Base-by-base conservation (phyloP, 2,888 invertebrate species). In the Agrotis puta region DNA sequence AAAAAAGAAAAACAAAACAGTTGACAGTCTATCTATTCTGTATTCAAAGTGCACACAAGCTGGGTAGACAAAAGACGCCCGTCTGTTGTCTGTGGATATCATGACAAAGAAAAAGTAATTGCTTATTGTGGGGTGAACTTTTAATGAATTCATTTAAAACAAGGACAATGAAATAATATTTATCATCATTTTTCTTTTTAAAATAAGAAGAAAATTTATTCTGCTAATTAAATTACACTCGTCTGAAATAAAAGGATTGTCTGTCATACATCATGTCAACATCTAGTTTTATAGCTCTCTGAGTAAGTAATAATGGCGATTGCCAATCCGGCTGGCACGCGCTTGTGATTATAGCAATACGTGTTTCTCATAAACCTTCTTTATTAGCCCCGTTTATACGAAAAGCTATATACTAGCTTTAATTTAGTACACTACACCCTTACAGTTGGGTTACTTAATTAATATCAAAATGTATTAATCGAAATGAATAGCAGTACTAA, bases 31-130 rank as follows among this genome's bases (percentile, higher is more conserved):
- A 45, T 68, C 45, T 76, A 45, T 59, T 74, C 43, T 54, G 43
- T 68, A 76, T 69, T 69, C 54, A 56, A 77, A 69, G 33, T 77
- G 69, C 54, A 69, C 33, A 70, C 54, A 18, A 61, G 48, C 18
- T 14, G 18, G 20, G 20, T 68, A 59, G 16, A 69, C 33, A 77
- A 74, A 50, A 59, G 58, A n/a, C 27, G 56, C 20, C 22, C 24
- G 20, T 57, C 45, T 57, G 45, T 13, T 6, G 58, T 53, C 47
- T 53, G 16, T 51, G 48, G 33, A 43, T 59, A 48, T 18, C 5
- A 48, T 18, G 13, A 53, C 27, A 48, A 57, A 57, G 56, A 57
- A 57, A 50, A 45, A 48, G 43, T 20, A 54, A 51, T 20, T 47
- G 50, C 11, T 14, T 61, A 33, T 11, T 16, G 27, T n/a, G 1